These are phyloP conservation scores for Drosophila lutescens DNA, from an alignment of 2,888 invertebrate species.

Conservation along the genomic window DNA sequence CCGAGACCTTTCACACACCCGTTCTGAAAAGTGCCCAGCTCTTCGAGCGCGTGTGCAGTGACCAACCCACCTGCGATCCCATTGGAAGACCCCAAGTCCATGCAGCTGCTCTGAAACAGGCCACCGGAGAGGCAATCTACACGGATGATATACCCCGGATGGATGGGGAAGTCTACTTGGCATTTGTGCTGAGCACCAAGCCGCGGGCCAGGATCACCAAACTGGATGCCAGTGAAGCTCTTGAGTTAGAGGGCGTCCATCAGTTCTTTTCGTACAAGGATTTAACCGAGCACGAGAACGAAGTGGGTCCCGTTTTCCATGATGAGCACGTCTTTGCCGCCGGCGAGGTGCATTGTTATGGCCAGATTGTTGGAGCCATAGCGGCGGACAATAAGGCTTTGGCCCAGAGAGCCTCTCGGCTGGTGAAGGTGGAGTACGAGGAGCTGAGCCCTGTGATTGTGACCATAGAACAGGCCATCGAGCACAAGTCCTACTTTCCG, in stretches of 20 bases:
- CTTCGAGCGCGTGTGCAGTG: constrained; percentile 85
- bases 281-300: constrained; percentile 88
- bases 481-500: constrained; percentile 89
- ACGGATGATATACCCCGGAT: constrained; percentile 93
- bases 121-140: constrained; percentile 95
- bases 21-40: constrained; percentile 81
- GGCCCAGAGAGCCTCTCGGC: constrained; percentile 93
- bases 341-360: constrained; percentile 90
- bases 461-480: constrained; percentile 95
- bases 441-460: constrained; percentile 91
- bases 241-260: constrained; percentile 91
- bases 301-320: constrained; percentile 89
- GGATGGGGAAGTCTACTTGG: constrained; percentile 91
- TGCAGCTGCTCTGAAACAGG: constrained; percentile 93
- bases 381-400: constrained; percentile 90
- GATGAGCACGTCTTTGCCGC: constrained; percentile 94
- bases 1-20: constrained; percentile 76
- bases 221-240: constrained; percentile 90
- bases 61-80: constrained; percentile 88
- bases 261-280: constrained; percentile 92
- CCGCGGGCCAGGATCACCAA: constrained; percentile 92
- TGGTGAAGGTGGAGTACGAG: constrained; percentile 93
- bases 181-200: constrained; percentile 91
- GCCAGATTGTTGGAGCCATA: constrained; percentile 93
- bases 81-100: constrained; percentile 93